phyloP scores from a whole-genome alignment of 2,888 invertebrate species.

The Torymus tubicola region DNA sequence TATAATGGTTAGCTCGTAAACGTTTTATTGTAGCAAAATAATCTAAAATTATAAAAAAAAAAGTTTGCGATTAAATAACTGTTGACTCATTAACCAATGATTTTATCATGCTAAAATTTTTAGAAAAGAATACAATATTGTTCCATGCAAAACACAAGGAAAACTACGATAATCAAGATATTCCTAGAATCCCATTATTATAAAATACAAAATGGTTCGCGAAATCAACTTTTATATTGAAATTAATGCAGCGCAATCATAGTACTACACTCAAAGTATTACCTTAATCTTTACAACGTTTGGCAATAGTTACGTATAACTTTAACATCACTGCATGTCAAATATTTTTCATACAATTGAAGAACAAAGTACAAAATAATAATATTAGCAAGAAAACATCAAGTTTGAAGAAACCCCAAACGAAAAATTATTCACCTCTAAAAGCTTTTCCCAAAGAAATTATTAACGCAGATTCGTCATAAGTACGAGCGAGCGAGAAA shows the following conservation, averaged over 20 bases:
- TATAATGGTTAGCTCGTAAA: background rate
- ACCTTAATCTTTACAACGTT: too few species aligned
- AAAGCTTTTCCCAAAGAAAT: background rate
- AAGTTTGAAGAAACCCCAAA: too few species aligned
- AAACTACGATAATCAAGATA: slow-evolving; percentile 35
- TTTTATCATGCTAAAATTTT: slow-evolving; percentile 33
- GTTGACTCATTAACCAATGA: slow-evolving; percentile 6
- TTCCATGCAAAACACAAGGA: slow-evolving; percentile 24
- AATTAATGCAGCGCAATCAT: slow-evolving; percentile 11
- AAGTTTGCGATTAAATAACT: slow-evolving; percentile 13
- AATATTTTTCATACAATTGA: too few species aligned
- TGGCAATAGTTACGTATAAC: too few species aligned
- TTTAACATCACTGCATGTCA: too few species aligned
- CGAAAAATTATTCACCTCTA: too few species aligned
- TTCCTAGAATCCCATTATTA: slow-evolving; percentile 38
- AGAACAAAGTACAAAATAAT: too few species aligned
- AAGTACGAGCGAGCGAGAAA: background rate
- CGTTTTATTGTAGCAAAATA: slow-evolving; percentile 14
- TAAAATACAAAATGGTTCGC: slow-evolving; percentile 13
- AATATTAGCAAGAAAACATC: too few species aligned
- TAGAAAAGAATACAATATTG: slow-evolving; percentile 18
- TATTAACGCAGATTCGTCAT: background rate
- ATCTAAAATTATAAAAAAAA: background rate
- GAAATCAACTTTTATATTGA: slow-evolving; percentile 38
- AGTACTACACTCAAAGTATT: too few species aligned